Conservation (phyloP, 2,113 vertebrate species). For the Aleadryas rufinucha region DNA sequence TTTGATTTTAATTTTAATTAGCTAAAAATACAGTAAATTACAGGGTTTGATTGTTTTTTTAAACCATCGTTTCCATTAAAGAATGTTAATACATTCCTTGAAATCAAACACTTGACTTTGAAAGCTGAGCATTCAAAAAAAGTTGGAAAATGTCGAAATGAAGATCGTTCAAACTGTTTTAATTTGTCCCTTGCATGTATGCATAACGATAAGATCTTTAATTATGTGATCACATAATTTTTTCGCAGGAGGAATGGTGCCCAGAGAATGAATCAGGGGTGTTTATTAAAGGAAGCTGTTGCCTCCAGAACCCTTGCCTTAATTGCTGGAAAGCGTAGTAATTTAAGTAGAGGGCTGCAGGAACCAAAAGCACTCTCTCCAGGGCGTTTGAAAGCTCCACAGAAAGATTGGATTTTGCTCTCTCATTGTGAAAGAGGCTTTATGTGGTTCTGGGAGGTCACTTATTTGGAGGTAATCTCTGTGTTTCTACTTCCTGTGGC, state of each 20-base stretch:
- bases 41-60: neutral
- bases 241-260: slow-evolving; percentile 13
- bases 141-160: neutral
- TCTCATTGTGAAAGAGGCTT: neutral
- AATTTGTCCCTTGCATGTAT: slow-evolving; percentile 28
- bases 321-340: neutral
- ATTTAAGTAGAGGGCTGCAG: neutral
- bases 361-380: neutral
- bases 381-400: neutral
- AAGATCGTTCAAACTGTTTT: slow-evolving; percentile 8
- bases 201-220: slow-evolving; percentile 33
- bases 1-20: slow-evolving; percentile 36
- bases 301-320: slow-evolving; percentile 20
- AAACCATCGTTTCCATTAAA: neutral
- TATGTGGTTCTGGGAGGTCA: neutral
- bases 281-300: slow-evolving; percentile 38
- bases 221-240: slow-evolving; percentile 48
- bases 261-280: slow-evolving; percentile 3
- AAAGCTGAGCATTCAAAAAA: neutral
- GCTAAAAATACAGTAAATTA: neutral
- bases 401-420: neutral
- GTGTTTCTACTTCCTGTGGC: neutral
- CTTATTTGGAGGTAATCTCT: neutral
- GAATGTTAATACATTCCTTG: neutral
- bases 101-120: slow-evolving; percentile 13